phyloP scores from a whole-genome alignment of 2,113 vertebrate genomes.

The Nannobrachium achirus region DNA sequence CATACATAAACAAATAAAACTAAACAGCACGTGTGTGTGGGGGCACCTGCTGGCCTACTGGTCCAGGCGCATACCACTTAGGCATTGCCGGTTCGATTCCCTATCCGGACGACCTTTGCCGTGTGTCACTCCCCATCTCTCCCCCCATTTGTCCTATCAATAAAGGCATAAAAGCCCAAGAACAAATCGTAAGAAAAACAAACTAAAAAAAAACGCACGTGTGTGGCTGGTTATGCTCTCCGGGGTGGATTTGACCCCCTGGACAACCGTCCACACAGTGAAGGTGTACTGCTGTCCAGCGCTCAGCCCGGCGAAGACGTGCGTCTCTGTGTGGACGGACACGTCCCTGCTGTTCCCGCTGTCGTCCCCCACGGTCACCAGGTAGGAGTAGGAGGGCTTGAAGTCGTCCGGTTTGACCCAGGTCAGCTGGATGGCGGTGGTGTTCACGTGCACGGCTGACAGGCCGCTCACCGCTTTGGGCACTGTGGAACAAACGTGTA shows the following conservation, averaged over 20 bases:
- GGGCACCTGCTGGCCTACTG: no score
- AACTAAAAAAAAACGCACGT: conserved; percentile 43
- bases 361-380: conserved; percentile 4
- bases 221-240: background rate
- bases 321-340: background rate
- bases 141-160: no score
- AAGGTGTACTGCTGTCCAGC: conserved; percentile 53
- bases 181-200: no score
- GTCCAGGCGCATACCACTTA: no score
- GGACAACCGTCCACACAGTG: conserved; percentile 33
- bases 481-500: conserved; percentile 36
- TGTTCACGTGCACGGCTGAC: background rate
- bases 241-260: conserved; percentile 19
- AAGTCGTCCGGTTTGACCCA: conserved; percentile 48
- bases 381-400: conserved; percentile 47
- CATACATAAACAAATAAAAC: no score
- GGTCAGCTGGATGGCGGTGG: conserved; percentile 33
- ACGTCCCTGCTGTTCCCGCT: no score
- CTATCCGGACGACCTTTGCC: no score
- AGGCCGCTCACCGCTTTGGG: conserved; percentile 52
- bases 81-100: no score
- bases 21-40: no score
- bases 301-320: conserved; percentile 10
- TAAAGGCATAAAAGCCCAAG: no score
- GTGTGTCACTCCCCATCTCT: no score